Percentiles rank a stretch among this genome's conserved stretches.
These are phyloP conservation scores for Eupithecia pulchellata DNA, from an alignment of 2,888 invertebrate genomes.

Conservation along the genomic window DNA sequence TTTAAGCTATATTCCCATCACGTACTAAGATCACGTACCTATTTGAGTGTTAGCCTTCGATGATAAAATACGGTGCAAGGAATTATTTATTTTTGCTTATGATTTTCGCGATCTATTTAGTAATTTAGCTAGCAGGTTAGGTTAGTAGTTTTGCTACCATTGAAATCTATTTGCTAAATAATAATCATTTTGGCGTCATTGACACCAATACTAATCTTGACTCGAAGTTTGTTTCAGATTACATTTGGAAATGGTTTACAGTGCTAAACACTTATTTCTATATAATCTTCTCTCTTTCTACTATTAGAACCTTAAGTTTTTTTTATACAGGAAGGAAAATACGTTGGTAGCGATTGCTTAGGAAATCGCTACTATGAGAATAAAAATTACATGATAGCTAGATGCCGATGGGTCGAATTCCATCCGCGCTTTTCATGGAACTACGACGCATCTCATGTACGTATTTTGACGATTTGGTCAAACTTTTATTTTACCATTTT, in stretches of 20 bases:
- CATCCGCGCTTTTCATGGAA: conserved; percentile 89
- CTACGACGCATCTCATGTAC: conserved; percentile 82
- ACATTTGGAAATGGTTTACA: no score
- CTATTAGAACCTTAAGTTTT: neutral
- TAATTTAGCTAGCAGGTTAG: neutral
- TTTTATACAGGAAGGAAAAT: conserved; percentile 87
- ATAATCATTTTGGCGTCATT: no score
- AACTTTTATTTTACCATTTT: no score
- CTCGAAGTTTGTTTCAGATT: no score
- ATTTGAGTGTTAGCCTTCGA: no score
- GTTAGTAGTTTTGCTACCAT: neutral
- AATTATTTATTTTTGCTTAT: neutral
- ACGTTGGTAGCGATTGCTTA: conserved; percentile 93
- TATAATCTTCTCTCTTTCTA: no score
- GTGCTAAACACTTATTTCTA: no score
- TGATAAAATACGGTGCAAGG: neutral
- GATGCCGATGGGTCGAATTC: conserved; percentile 97
- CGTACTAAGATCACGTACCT: no score
- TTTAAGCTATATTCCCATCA: neutral
- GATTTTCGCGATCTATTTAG: neutral
- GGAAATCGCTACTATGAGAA: conserved; percentile 98
- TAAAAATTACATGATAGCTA: conserved; percentile 92
- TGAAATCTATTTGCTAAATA: no score
- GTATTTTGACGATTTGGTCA: no score
- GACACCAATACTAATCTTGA: no score